Percentiles rank a stretch among this genome's conserved stretches.
These are phyloP conservation scores for Tympanuchus pallidicinctus DNA, from an alignment of 2,113 vertebrate species.

Conservation along the genomic window DNA sequence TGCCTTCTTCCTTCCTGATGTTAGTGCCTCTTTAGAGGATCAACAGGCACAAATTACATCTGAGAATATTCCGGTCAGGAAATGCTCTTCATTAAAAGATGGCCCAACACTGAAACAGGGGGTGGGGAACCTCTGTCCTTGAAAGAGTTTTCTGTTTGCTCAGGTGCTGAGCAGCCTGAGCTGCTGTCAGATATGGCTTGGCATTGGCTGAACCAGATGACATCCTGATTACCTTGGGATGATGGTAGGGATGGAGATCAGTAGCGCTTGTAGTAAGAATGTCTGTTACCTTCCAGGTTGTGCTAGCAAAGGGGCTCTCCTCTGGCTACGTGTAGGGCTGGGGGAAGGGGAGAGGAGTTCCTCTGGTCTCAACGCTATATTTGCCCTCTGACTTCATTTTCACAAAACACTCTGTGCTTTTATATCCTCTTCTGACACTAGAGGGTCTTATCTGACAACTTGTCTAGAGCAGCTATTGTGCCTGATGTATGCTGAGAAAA, in stretches of 20 bases:
- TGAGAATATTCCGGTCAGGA: neutral
- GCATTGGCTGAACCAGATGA: neutral
- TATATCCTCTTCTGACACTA: neutral
- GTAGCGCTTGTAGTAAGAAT: neutral
- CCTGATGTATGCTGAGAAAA: neutral
- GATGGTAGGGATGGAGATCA: neutral
- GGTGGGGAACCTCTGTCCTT: accelerated
- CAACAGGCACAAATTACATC: neutral
- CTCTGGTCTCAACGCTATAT: accelerated
- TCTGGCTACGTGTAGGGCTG: neutral
- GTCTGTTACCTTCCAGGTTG: neutral
- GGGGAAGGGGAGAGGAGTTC: neutral
- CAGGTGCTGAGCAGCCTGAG: neutral
- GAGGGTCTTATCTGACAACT: neutral
- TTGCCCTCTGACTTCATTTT: neutral
- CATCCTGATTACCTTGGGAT: neutral
- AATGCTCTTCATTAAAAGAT: accelerated
- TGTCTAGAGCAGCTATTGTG: neutral
- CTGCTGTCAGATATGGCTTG: neutral
- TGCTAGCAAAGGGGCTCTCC: accelerated
- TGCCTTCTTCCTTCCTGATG: neutral
- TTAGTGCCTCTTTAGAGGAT: neutral
- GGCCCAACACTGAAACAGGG: accelerated
- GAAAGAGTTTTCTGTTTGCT: neutral
- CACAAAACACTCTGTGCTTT: neutral